phyloP scores from a whole-genome alignment of 2,888 invertebrate species.

The Drosophila tripunctata region DNA sequence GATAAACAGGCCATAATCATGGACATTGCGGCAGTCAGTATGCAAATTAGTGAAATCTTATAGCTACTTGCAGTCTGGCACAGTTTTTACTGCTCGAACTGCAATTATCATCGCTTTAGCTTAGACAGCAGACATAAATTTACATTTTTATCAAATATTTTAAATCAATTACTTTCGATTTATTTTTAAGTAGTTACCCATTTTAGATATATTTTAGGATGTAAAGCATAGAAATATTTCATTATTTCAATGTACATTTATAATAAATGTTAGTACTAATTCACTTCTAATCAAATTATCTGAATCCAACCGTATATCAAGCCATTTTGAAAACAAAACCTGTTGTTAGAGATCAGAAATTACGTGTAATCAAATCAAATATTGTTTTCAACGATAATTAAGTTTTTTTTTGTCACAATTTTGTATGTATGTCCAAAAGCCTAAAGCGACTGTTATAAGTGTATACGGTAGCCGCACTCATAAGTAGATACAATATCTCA shows the following conservation, averaged over 20 bases:
- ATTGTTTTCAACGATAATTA: conserved; percentile 30
- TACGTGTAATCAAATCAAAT: conserved; percentile 20
- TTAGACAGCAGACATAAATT: neutral
- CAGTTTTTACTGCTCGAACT: conserved; percentile 1
- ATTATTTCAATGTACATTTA: neutral
- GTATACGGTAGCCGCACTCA: conserved; percentile 56
- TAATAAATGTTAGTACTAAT: neutral
- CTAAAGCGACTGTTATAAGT: conserved; percentile 19
- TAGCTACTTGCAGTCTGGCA: conserved; percentile 35
- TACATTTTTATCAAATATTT: too few relatives aligned
- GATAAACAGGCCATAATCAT: conserved; percentile 41
- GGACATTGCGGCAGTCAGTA: conserved; percentile 25
- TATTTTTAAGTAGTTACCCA: neutral
- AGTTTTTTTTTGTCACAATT: conserved; percentile 29
- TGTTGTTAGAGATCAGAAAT: conserved; percentile 29
- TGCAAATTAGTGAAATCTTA: conserved; percentile 51
- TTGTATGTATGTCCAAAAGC: conserved; percentile 12
- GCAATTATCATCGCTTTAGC: neutral
- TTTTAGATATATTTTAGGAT: too few relatives aligned
- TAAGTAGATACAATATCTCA: conserved; percentile 7
- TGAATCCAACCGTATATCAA: neutral
- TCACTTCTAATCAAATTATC: neutral
- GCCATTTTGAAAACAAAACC: conserved; percentile 30
- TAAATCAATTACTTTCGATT: neutral
- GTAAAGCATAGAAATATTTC: too few relatives aligned